Evolutionary conservation across 2,113 vertebrate genomes (phyloP), one percentile per base, ranked within the genome.

Genomic region (Rynchops niger): DNA sequence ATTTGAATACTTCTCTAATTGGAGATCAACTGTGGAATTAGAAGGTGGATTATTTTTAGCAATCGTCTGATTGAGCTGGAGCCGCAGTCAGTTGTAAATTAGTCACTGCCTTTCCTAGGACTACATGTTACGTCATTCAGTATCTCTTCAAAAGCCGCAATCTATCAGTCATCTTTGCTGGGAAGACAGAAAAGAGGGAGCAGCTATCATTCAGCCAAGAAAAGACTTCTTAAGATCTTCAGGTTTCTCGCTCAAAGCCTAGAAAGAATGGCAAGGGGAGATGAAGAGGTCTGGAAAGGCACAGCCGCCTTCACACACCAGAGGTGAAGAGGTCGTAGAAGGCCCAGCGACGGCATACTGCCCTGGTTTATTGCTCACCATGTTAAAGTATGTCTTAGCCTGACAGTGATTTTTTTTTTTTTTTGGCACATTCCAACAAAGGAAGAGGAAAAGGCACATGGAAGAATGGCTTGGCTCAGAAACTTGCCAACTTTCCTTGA

Each of bases 11-110:
- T 90, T 78, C 12, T 43, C 42, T 78, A 80, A 92, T 42, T 78
- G 74, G 36, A 81, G 69, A 71, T 82, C 32, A 93, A 45, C 43
- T 47, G 52, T 71, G 40, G 72, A 92, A 92, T 81, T 43, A 74
- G 9, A 90, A 88, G 26, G 38, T 49, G 25, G 27, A 55, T 84
- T 91, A 91, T 72, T 92, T 93, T 88, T 72, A 86, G 65, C 61
- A 61, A 55, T 47, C 3, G 1, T 62, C 50, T 92, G 63, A 82
- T 16, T 65, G 65, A 95, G 52, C 23, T 0, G 1, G 23, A 90
- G 67, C 14, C 1, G 5, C n/a, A 73, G 29, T n/a, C 50, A 70
- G 15, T 45, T 82, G 21, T 56, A 90, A 91, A 82, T 83, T 65
- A 92, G 55, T 81, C 69, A 61, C 47, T 58, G n/a, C 42, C 34